Evolutionary conservation across 2,113 vertebrate genomes (phyloP).

Genomic region (Oceanodroma tethys): DNA sequence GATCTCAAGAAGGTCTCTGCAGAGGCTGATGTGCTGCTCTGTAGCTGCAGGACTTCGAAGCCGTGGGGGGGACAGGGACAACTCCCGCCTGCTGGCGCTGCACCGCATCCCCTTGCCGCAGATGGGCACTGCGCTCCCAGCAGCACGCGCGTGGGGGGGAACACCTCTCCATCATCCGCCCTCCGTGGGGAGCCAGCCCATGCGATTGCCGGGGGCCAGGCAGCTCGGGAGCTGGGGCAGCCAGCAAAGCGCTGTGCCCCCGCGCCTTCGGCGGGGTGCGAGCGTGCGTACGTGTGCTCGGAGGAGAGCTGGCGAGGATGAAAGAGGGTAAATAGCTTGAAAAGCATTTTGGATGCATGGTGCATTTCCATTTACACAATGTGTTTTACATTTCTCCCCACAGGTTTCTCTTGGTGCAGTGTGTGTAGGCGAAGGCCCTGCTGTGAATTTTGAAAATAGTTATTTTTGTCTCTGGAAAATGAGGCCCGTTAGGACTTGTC

Average conservation of each 20-base stretch:
- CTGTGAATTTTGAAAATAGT: conserved; percentile 85
- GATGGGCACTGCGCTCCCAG: neutral
- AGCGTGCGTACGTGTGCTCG: neutral
- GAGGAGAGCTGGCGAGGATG: neutral
- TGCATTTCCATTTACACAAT: conserved; percentile 69
- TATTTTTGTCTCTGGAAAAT: conserved; percentile 84
- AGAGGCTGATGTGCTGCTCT: neutral
- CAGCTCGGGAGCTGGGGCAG: neutral
- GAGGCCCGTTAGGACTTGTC: conserved; percentile 81
- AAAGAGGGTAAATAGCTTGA: conserved; percentile 38
- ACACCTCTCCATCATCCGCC: neutral
- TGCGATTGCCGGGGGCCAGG: neutral
- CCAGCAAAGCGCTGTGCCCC: neutral
- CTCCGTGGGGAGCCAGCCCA: neutral
- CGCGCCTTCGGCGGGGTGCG: neutral
- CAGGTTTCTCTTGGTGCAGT: conserved; percentile 78
- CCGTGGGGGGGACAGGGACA: accelerated
- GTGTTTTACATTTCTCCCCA: conserved; percentile 74
- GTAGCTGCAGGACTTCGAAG: neutral
- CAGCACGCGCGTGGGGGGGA: neutral
- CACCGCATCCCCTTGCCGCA: neutral
- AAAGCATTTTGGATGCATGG: conserved; percentile 39
- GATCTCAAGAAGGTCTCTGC: neutral
- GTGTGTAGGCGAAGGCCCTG: conserved; percentile 81
- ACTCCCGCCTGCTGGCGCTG: neutral